Conservation (phyloP, 2,797 vertebrate species). For the Spheniscus humboldti region DNA sequence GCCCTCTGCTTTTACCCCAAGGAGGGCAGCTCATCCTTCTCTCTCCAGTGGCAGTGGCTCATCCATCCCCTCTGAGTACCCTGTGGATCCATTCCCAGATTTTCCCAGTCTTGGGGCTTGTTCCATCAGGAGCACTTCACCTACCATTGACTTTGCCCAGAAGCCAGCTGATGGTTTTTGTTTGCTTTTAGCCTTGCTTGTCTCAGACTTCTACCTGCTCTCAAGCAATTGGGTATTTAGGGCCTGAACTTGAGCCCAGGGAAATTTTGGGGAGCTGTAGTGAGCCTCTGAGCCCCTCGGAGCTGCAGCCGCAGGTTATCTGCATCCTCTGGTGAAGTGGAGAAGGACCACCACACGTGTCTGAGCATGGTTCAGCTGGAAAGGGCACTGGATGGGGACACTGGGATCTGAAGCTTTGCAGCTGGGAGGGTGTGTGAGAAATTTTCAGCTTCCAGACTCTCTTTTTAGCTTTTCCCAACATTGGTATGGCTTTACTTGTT, state of each 20-base stretch:
- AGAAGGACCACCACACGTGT: rapidly evolving
- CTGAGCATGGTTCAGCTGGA: not conserved
- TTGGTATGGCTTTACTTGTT: not conserved
- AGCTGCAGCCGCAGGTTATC: not conserved
- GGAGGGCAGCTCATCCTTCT: not conserved
- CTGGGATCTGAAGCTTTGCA: not conserved
- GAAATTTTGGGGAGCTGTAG: not conserved
- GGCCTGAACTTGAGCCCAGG: not conserved
- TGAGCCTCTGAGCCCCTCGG: not conserved
- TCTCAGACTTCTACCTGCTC: not conserved
- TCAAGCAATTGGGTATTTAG: not conserved
- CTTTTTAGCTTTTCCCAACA: not conserved
- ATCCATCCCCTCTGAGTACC: not conserved
- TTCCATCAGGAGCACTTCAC: not conserved
- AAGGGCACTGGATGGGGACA: not conserved
- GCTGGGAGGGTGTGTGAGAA: not conserved
- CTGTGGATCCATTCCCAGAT: not conserved
- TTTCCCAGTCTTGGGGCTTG: not conserved
- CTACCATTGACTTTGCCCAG: not conserved
- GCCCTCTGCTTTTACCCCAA: not conserved
- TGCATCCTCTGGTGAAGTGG: not conserved
- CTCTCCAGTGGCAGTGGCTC: not conserved
- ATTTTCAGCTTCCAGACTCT: not conserved
- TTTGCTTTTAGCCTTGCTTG: not conserved
- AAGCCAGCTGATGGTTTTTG: not conserved